These are phyloP conservation scores for Deilephila porcellus DNA, from an alignment of 2,888 invertebrate species.

Conservation along the genomic window DNA sequence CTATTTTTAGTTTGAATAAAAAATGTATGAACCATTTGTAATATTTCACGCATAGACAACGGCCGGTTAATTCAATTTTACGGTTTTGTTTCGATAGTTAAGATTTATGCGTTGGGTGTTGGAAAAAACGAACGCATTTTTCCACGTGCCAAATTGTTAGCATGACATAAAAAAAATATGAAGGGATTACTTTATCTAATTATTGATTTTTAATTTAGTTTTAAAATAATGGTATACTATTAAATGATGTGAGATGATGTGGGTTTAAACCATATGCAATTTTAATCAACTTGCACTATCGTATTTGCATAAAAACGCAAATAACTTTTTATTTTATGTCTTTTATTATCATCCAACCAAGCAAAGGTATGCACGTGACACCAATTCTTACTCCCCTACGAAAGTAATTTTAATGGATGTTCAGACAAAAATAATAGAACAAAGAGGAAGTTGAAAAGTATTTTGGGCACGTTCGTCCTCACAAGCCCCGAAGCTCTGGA, in stretches of 20 bases:
- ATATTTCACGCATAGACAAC: not conserved
- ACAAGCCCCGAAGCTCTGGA: slow-evolving; percentile 52
- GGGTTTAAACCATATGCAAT: too few relatives aligned
- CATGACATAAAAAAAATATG: too few relatives aligned
- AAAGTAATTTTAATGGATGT: slow-evolving; percentile 31
- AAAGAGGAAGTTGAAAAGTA: slow-evolving; percentile 66
- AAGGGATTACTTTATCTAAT: too few relatives aligned
- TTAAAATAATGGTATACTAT: too few relatives aligned
- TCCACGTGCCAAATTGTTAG: too few relatives aligned
- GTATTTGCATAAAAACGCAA: too few relatives aligned
- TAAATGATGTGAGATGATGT: too few relatives aligned
- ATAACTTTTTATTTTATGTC: too few relatives aligned
- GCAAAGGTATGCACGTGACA: not conserved
- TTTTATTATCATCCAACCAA: not conserved
- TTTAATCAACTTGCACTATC: too few relatives aligned
- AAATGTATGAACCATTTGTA: not conserved
- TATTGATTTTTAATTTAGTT: too few relatives aligned
- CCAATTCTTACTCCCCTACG: slow-evolving; percentile 9
- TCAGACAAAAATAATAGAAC: slow-evolving; percentile 67
- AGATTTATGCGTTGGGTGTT: not conserved
- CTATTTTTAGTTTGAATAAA: not conserved
- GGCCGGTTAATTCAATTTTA: slow-evolving; percentile 14
- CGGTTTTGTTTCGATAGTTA: not conserved
- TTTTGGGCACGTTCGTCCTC: slow-evolving; percentile 75
- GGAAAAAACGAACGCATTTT: too few relatives aligned